phyloP scores from a whole-genome alignment of 1,140 invertebrate species.

The Varroa destructor region DNA sequence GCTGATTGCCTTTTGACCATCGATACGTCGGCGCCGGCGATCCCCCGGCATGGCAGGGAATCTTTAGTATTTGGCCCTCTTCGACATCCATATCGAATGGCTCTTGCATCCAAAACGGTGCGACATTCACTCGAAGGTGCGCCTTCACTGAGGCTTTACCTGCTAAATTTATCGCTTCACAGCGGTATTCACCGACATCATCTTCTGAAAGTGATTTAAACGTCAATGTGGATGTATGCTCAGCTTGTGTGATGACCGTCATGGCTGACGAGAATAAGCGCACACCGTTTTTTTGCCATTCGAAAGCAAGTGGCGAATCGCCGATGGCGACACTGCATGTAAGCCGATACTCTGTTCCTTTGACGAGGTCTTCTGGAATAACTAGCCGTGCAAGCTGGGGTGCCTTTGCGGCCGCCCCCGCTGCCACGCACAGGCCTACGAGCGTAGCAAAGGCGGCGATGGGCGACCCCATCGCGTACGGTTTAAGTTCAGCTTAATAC shows the following conservation, averaged over 20 bases:
- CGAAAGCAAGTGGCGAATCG: slow-evolving; percentile 14
- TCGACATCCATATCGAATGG: slow-evolving; percentile 22
- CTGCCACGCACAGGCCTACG: too few relatives aligned
- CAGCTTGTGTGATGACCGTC: slow-evolving; percentile 6
- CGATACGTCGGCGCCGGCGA: slow-evolving; percentile 18
- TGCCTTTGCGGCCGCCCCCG: background rate
- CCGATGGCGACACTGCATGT: slow-evolving; percentile 18
- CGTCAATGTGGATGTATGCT: slow-evolving; percentile 17
- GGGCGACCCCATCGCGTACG: too few relatives aligned
- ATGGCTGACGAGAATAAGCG: slow-evolving; percentile 8
- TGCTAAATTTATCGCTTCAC: slow-evolving; percentile 17
- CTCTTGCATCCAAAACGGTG: slow-evolving; percentile 17
- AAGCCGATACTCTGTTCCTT: slow-evolving; percentile 11
- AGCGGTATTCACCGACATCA: slow-evolving; percentile 12
- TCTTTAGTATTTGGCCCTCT: slow-evolving; percentile 12
- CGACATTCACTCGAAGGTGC: slow-evolving; percentile 8
- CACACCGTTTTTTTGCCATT: slow-evolving; percentile 26
- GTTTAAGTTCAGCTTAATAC: too few relatives aligned
- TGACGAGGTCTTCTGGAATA: slow-evolving; percentile 18
- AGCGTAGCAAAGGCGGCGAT: too few relatives aligned
- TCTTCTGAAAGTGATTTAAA: slow-evolving; percentile 10
- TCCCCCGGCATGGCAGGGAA: slow-evolving; percentile 9
- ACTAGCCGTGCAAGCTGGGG: slow-evolving; percentile 7
- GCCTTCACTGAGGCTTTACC: slow-evolving; percentile 15
- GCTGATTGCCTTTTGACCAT: slow-evolving; percentile 11